phyloP scores from a whole-genome alignment of 2,888 invertebrate genomes.

The Notodromas monacha region DNA sequence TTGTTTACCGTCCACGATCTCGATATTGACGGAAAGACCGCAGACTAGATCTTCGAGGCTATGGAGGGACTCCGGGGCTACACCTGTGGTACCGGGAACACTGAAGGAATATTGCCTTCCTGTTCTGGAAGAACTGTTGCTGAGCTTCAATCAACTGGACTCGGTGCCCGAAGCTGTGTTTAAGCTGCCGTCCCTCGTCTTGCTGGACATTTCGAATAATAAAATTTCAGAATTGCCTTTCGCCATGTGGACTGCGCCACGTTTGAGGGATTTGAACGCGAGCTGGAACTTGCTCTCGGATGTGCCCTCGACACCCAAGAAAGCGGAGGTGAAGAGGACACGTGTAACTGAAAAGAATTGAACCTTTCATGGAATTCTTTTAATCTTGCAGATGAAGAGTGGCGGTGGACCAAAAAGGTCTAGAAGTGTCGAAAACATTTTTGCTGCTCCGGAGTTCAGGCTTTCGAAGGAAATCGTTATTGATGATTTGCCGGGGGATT shows the following conservation, averaged over 20 bases:
- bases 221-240: constrained; percentile 48
- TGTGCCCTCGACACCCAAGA: constrained; percentile 18
- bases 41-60: no score
- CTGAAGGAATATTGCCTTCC: constrained; percentile 18
- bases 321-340: no score
- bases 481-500: no score
- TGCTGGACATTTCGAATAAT: constrained; percentile 76
- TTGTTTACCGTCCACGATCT: constrained; percentile 24
- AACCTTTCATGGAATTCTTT: no score
- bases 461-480: no score
- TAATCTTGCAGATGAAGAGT: no score
- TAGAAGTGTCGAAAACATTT: no score
- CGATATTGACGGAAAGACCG: no score
- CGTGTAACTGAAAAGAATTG: no score
- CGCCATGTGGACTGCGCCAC: constrained; percentile 52
- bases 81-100: background rate
- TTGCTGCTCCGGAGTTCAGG: no score
- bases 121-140: constrained; percentile 51
- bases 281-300: constrained; percentile 56
- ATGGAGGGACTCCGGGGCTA: no score
- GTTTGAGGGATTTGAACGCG: constrained; percentile 51
- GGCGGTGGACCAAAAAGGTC: no score
- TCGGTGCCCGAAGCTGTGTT: constrained; percentile 48
- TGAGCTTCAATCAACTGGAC: constrained; percentile 68
- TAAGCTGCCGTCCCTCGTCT: constrained; percentile 34